Conservation (phyloP, 2,888 invertebrate genomes). For the Ormyrus thymus region DNA sequence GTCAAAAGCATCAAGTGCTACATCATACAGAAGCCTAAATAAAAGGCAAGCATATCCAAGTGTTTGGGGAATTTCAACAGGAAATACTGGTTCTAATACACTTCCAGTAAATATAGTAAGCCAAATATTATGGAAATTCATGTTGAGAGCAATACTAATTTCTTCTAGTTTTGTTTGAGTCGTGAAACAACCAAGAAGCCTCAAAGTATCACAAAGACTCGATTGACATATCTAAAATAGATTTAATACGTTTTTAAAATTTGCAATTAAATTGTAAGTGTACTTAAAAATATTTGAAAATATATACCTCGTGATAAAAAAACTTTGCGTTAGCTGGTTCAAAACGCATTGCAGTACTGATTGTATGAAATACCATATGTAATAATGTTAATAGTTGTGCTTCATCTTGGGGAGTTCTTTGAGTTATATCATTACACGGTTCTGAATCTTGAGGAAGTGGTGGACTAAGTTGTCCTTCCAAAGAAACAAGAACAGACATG, state of each 20-base stretch:
- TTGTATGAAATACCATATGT: slow-evolving; percentile 93
- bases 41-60: slow-evolving; percentile 90
- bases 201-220: slow-evolving; percentile 93
- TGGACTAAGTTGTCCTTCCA: slow-evolving; percentile 87
- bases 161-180: slow-evolving; percentile 77
- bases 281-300: slow-evolving; percentile 1
- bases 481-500: slow-evolving; percentile 93
- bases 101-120: slow-evolving; percentile 87
- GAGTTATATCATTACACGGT: slow-evolving; percentile 74
- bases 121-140: slow-evolving; percentile 75
- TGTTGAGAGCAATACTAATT: slow-evolving; percentile 72
- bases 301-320: slow-evolving; percentile 92
- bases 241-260: slow-evolving; percentile 10
- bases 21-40: slow-evolving; percentile 92
- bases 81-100: slow-evolving; percentile 82
- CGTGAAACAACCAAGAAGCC: slow-evolving; percentile 93
- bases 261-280: slow-evolving; percentile 1
- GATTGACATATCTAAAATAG: slow-evolving; percentile 88
- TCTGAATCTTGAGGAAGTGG: slow-evolving; percentile 67
- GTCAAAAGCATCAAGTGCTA: slow-evolving; percentile 96
- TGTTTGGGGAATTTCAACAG: slow-evolving; percentile 84
- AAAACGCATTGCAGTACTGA: slow-evolving; percentile 98
- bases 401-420: slow-evolving; percentile 70
- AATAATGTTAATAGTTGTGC: slow-evolving; percentile 85
- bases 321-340: slow-evolving; percentile 99